Conservation (phyloP, 2,113 vertebrate species). For the Psilopsiagon aurifrons region DNA sequence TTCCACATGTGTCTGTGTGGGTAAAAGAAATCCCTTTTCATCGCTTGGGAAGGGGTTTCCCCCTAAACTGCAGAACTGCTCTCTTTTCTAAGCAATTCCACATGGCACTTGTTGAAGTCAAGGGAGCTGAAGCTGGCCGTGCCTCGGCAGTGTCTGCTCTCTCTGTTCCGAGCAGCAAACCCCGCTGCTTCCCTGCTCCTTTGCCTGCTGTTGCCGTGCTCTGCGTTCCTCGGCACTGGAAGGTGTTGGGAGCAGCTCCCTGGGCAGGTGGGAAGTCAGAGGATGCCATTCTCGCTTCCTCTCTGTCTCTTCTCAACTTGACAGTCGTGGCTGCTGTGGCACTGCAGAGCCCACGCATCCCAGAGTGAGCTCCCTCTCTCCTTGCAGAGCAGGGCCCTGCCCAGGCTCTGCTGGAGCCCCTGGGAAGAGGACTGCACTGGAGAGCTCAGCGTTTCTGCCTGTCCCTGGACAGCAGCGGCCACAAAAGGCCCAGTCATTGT, state of each 20-base stretch:
- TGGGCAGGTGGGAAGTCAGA: background rate
- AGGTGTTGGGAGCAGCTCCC: background rate
- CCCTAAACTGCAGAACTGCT: background rate
- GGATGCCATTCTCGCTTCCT: background rate
- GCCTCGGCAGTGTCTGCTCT: background rate
- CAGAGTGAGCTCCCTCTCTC: background rate
- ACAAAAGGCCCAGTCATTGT: background rate
- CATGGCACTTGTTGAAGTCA: background rate
- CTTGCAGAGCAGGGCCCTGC: background rate
- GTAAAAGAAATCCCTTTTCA: background rate
- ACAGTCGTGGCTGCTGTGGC: background rate
- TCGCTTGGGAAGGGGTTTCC: background rate
- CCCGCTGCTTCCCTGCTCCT: background rate
- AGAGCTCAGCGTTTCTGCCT: background rate
- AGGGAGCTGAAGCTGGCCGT: background rate
- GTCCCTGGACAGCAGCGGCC: background rate
- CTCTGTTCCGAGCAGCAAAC: background rate
- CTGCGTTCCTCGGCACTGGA: background rate
- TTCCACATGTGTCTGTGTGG: accelerated
- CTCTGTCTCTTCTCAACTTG: background rate
- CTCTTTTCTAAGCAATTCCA: background rate
- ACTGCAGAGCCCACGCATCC: background rate
- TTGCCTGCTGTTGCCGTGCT: background rate
- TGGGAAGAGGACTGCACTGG: background rate
- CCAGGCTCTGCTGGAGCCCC: background rate